Evolutionary conservation across 2,888 invertebrate species (phyloP), one percentile per base, ranked within the genome.

Genomic region (Drosophila ustulata): DNA sequence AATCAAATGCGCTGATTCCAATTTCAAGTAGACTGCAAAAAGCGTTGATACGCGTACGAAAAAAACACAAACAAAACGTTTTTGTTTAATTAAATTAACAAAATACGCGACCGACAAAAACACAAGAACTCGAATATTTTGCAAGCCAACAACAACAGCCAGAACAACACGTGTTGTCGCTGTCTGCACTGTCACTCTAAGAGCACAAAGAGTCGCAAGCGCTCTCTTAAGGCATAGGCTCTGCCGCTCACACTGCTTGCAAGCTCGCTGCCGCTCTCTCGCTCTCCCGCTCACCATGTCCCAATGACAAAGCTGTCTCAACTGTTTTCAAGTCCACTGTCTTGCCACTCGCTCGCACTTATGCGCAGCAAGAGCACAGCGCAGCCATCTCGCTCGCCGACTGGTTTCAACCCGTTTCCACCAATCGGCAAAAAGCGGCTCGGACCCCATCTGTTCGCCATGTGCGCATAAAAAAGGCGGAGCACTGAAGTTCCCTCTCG

Each of bases 31-130:
- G 78, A 32, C 57, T 51, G 55, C 69, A 78, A 46, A 56, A 75
- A 69, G 52, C 55, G 71, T 69, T 51, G 34, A 32, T 68, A 46
- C 37, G 5, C 37, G n/a, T 37, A 37, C 59, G 32, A 50, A 83
- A 86, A 80, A 84, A 87, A 74, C 78, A 87, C 79, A 86, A 84
- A 87, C 87, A 87, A 84, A 87, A 76, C 82, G 83, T 83, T 83
- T 83, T 83, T 83, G 83, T 87, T 82, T 82, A 85, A 87, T 87
- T 82, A 82, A 87, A 85, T 84, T 84, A 85, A 87, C 82, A 80
- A 82, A 84, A 87, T 83, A 80, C 82, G 78, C 78, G 71, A 66
- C 71, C 71, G 71, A 71, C 63, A 73, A 65, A 65, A 46, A 59
- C 66, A 80, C 62, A 78, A 78, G 75, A 80, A 75, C 72, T 73